A percentile compares a stretch with the other conserved stretches of the same genome.
Evolutionary conservation across 2,113 vertebrate species (phyloP).

Genomic region (Leiothrix lutea): DNA sequence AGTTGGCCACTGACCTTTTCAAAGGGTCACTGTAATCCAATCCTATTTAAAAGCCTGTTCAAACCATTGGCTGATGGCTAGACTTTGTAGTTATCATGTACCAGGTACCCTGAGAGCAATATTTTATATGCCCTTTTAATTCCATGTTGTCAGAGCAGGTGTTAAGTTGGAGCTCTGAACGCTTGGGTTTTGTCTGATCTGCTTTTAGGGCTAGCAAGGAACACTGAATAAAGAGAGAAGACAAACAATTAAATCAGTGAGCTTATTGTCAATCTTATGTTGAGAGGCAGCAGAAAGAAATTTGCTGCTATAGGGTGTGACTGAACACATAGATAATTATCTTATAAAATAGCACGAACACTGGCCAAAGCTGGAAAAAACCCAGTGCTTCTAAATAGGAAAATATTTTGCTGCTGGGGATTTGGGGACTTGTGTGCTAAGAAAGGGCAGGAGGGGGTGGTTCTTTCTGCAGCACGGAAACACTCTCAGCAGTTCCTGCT

Average conservation of each 20-base stretch:
- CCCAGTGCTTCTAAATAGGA: neutral
- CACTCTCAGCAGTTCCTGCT: neutral
- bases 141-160: neutral
- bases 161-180: neutral
- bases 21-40: neutral
- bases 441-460: neutral
- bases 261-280: neutral
- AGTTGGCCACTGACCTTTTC: neutral
- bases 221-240: neutral
- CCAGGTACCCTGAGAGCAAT: neutral
- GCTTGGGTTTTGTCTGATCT: neutral
- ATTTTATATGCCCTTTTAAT: neutral
- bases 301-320: neutral
- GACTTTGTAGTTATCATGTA: neutral
- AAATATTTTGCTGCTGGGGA: conserved; percentile 36
- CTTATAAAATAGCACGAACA: neutral
- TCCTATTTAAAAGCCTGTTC: neutral
- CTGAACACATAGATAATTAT: neutral
- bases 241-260: neutral
- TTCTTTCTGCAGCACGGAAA: conserved; percentile 22
- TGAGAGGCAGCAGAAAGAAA: conserved; percentile 7
- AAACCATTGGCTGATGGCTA: neutral
- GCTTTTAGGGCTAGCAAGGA: neutral
- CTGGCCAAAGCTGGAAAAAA: neutral
- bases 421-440: conserved; percentile 22